A percentile compares a stretch with the other conserved stretches of the same genome.
phyloP scores from a whole-genome alignment of 2,113 vertebrate species.

The Catharus bicknelli region DNA sequence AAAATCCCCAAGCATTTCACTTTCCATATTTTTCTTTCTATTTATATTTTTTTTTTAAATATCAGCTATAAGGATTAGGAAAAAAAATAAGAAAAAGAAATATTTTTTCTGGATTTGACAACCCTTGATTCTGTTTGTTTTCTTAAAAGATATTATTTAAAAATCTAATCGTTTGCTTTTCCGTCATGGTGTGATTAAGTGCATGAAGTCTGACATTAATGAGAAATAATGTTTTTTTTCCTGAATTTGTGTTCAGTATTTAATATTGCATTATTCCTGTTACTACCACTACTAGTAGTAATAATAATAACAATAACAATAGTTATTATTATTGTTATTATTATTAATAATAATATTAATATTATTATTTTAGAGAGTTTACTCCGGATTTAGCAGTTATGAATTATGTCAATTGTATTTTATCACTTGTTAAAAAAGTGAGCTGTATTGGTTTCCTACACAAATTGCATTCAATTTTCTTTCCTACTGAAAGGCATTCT shows the following conservation, averaged over 20 bases:
- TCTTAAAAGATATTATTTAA: not conserved
- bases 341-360: too few species aligned
- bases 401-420: not conserved
- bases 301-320: too few species aligned
- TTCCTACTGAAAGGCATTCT: not conserved
- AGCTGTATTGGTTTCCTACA: not conserved
- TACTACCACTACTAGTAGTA: fast-evolving
- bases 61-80: not conserved
- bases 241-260: not conserved
- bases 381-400: not conserved
- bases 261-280: not conserved
- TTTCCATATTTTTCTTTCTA: not conserved
- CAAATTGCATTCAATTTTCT: not conserved
- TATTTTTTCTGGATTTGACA: not conserved
- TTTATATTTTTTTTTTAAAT: not conserved
- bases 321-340: too few species aligned
- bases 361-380: not conserved
- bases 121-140: not conserved
- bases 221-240: not conserved
- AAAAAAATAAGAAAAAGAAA: not conserved
- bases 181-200: not conserved
- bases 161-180: not conserved
- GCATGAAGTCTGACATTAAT: not conserved
- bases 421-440: not conserved
- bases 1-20: not conserved